Evolutionary conservation across 2,888 invertebrate species (phyloP), one percentile per base, ranked within the genome.

Genomic region (Athetis lepigone): DNA sequence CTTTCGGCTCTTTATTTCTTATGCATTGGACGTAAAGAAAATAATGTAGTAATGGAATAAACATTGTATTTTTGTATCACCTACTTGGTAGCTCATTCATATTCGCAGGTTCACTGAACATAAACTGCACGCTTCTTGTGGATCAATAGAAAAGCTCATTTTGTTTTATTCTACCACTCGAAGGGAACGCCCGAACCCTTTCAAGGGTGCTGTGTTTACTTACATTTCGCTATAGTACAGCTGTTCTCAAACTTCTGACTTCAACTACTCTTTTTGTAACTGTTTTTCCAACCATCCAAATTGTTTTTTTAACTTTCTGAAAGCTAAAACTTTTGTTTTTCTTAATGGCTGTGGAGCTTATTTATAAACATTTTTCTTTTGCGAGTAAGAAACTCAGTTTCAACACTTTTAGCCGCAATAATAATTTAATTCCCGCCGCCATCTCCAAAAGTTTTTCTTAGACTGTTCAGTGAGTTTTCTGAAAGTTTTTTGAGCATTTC

Each of bases 111-210:
- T 85, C 82, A 77, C 81, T 83, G 83, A 85, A 86, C 83, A 87
- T 86, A 87, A 88, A 88, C 84, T 88, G 89, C 88, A 90, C 85
- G 84, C 82, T 87, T 71, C 83, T 79, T 82, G 80, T 75, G 87
- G 88, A 91, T 89, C 88, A 88, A 90, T 89, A 88, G 86, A 84
- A 88, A 87, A 89, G 85, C 90, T 91, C 92, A 91, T 92, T 92
- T 91, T 89, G 91, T 92, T 92, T 90, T 92, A 92, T 92, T 90
- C 83, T 75, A 82, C 84, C 85, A 87, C 90, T 89, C 85, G 82
- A 85, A 86, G 85, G 85, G 85, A 87, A 87, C 87, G 86, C 88
- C 85, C 85, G 84, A 90, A 91, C 92, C 92, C 91, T 92, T 92
- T 91, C 85, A 85, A 90, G 91, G 79, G 88, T 84, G 79, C 76